Evolutionary conservation across 2,888 invertebrate species (phyloP).

Genomic region (Cyrtodaria siliqua): DNA sequence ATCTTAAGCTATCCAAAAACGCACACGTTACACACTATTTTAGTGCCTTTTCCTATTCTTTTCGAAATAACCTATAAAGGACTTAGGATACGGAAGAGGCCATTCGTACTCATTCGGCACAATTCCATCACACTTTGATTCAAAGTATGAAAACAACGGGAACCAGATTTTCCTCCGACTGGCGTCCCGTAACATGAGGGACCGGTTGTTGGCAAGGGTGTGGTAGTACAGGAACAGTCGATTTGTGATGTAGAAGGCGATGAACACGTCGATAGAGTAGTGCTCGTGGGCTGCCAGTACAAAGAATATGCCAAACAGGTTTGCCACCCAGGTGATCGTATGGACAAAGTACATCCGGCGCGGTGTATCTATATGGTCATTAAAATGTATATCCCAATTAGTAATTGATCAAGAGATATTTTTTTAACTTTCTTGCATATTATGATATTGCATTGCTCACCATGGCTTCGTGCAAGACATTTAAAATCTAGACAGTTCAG

Average conservation of each 20-base stretch:
- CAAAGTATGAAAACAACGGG: slow-evolving; percentile 98
- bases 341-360: slow-evolving; percentile 95
- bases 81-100: slow-evolving; percentile 74
- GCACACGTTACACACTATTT: no score
- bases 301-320: slow-evolving; percentile 99
- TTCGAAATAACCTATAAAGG: slow-evolving; percentile 53
- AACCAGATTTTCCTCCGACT: slow-evolving; percentile 98
- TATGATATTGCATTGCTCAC: no score
- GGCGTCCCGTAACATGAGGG: slow-evolving; percentile 90
- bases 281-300: slow-evolving; percentile 99
- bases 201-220: slow-evolving; percentile 98
- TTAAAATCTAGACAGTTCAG: no score
- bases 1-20: no score
- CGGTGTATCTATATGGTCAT: slow-evolving; percentile 93
- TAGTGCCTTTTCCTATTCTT: slow-evolving; percentile 47
- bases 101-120: slow-evolving; percentile 96
- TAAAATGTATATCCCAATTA: background rate
- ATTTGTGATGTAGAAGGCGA: slow-evolving; percentile 99
- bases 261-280: slow-evolving; percentile 99
- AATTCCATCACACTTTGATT: slow-evolving; percentile 88
- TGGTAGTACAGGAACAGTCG: slow-evolving; percentile 99
- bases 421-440: background rate
- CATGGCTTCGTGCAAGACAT: no score
- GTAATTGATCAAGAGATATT: no score
- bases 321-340: slow-evolving; percentile 98